A percentile compares a stretch with the other conserved stretches of the same genome.
Evolutionary conservation across 2,797 vertebrate species (phyloP).

Genomic region (Centroberyx gerrardi): DNA sequence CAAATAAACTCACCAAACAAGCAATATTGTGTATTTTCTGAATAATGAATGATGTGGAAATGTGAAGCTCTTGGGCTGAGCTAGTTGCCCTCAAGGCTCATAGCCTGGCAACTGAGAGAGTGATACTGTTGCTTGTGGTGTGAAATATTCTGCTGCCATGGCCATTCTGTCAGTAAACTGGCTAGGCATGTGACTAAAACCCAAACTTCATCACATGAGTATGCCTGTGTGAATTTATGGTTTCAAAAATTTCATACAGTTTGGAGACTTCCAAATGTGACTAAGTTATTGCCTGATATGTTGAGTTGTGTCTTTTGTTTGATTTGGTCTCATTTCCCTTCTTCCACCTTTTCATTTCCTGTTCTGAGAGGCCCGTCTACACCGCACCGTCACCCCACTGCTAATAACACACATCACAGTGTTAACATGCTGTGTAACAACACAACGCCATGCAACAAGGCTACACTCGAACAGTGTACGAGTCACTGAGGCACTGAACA

Average conservation of each 20-base stretch:
- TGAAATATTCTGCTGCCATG: not conserved
- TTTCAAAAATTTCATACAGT: no score
- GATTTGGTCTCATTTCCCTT: slow-evolving; percentile 71
- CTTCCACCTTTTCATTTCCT: slow-evolving; percentile 76
- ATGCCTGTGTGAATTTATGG: not conserved
- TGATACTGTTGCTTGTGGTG: not conserved
- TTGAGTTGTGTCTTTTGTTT: slow-evolving; percentile 12
- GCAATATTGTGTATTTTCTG: not conserved
- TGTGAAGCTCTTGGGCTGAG: no score
- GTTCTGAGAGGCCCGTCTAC: slow-evolving; percentile 24
- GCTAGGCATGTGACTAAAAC: not conserved
- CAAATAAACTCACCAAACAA: no score
- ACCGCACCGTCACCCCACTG: slow-evolving; percentile 14
- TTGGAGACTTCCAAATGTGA: no score
- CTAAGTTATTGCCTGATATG: no score
- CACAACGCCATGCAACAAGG: slow-evolving; percentile 4
- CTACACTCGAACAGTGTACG: not conserved
- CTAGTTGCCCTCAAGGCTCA: not conserved
- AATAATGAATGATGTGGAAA: no score
- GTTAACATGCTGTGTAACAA: not conserved
- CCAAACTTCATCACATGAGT: not conserved
- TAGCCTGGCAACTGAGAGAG: slow-evolving; percentile 7
- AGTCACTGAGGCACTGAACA: not conserved
- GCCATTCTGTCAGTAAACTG: not conserved
- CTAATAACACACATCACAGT: not conserved